Percentiles rank a stretch among this genome's conserved stretches.
Evolutionary conservation across 2,797 vertebrate genomes (phyloP).

Genomic region (Paramormyrops hopkinsi): DNA sequence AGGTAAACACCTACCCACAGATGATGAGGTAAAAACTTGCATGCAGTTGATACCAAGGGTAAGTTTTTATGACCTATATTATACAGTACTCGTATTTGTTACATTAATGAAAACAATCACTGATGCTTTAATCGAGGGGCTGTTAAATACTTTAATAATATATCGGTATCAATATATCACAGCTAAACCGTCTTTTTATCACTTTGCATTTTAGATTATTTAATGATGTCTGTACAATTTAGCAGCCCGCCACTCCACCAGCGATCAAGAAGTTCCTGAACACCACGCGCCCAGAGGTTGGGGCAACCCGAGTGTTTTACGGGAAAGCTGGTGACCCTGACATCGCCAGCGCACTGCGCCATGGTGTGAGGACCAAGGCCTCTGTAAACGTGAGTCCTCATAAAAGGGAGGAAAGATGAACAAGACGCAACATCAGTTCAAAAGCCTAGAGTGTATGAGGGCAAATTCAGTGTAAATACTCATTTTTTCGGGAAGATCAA

Average conservation of each 20-base stretch:
- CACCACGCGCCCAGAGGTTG: slow-evolving; percentile 60
- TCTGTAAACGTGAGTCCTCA: slow-evolving; percentile 58
- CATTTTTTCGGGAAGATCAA: not conserved
- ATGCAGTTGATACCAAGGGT: slow-evolving; percentile 59
- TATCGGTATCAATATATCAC: not conserved
- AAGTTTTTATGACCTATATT: slow-evolving; percentile 34
- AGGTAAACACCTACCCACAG: slow-evolving; percentile 56
- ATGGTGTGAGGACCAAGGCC: slow-evolving; percentile 56
- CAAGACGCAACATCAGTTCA: not conserved
- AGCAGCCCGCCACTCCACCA: slow-evolving; percentile 66
- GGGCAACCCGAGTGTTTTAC: slow-evolving; percentile 60
- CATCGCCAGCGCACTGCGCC: slow-evolving; percentile 58
- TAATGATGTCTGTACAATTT: slow-evolving; percentile 11
- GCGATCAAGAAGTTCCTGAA: slow-evolving; percentile 63
- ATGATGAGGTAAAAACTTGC: slow-evolving; percentile 51
- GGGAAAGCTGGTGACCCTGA: slow-evolving; percentile 73
- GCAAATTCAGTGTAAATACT: not conserved
- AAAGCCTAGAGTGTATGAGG: not conserved
- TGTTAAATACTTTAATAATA: not conserved
- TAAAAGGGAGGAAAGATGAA: not conserved
- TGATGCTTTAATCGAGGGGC: not conserved
- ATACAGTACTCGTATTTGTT: not conserved
- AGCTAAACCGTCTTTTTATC: not conserved
- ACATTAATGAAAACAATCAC: not conserved
- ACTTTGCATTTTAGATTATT: not conserved